These are phyloP conservation scores for Aromia moschata DNA, from an alignment of 2,888 invertebrate genomes.

Conservation along the genomic window DNA sequence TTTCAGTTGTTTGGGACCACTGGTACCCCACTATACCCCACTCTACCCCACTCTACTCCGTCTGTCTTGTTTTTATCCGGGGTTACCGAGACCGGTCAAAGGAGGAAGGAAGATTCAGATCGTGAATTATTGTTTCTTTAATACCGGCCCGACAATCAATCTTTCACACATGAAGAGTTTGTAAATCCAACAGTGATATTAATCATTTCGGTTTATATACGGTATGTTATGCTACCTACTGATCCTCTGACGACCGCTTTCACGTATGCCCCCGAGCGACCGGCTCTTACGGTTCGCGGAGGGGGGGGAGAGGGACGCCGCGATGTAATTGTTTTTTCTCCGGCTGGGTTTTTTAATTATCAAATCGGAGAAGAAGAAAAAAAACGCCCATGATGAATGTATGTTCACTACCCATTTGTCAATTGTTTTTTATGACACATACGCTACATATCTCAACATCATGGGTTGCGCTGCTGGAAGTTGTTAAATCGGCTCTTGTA, in stretches of 20 bases:
- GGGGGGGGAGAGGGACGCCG: not conserved
- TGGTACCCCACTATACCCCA: no score
- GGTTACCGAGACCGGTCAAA: slow-evolving; percentile 4
- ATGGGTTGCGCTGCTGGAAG: not conserved
- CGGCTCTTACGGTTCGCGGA: not conserved
- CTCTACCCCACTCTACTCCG: no score
- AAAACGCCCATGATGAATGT: slow-evolving; percentile 19
- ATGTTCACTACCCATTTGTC: slow-evolving; percentile 13
- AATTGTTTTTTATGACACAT: slow-evolving; percentile 4
- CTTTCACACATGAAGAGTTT: slow-evolving; percentile 55
- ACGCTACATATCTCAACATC: not conserved
- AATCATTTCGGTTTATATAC: slow-evolving; percentile 43
- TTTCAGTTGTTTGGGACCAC: no score
- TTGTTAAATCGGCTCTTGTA: no score
- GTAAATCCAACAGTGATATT: slow-evolving; percentile 52
- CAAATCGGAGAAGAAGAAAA: slow-evolving; percentile 5
- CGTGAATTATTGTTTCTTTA: slow-evolving; percentile 51
- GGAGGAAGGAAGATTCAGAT: slow-evolving; percentile 20
- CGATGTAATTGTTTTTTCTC: slow-evolving; percentile 24
- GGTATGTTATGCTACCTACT: slow-evolving; percentile 32
- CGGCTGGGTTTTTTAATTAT: slow-evolving; percentile 19
- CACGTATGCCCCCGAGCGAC: slow-evolving; percentile 14
- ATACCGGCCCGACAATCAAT: slow-evolving; percentile 52
- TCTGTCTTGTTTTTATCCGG: slow-evolving; percentile 25
- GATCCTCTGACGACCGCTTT: slow-evolving; percentile 27